A percentile compares a stretch with the other conserved stretches of the same genome.
phyloP scores from a whole-genome alignment of 2,888 invertebrate species.

The Sphaeridia pumilis region DNA sequence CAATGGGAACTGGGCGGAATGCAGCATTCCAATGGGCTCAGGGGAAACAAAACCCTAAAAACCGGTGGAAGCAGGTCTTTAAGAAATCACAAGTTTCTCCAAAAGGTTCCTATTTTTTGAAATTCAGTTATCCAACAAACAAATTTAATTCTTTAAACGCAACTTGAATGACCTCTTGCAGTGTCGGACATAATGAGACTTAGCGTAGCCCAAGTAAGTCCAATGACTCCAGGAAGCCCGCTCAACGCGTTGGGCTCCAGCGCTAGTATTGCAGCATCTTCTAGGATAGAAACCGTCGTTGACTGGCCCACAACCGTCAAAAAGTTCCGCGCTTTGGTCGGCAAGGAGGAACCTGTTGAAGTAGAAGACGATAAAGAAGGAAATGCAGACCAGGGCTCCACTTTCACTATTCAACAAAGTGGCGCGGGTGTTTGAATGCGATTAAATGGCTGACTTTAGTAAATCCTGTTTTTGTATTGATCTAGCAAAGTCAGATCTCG shows the following conservation, averaged over 20 bases:
- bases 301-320: conserved; percentile 85
- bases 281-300: conserved; percentile 74
- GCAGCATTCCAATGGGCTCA: conserved; percentile 1
- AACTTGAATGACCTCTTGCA: too few species aligned
- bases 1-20: conserved; percentile 18
- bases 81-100: conserved; percentile 33
- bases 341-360: conserved; percentile 46
- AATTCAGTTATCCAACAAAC: neutral
- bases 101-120: conserved; percentile 18
- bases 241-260: conserved; percentile 25
- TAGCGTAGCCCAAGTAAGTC: conserved; percentile 35
- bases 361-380: conserved; percentile 6
- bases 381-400: conserved; percentile 11
- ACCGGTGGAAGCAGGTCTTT: conserved; percentile 31
- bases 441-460: too few species aligned
- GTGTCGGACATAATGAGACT: conserved; percentile 35
- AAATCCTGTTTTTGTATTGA: too few species aligned
- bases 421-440: conserved; percentile 1
- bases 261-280: conserved; percentile 58
- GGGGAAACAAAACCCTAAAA: conserved; percentile 27
- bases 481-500: too few species aligned
- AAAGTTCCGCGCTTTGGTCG: conserved; percentile 68
- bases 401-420: conserved; percentile 16
- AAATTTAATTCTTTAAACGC: neutral
- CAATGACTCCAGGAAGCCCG: conserved; percentile 30